These are phyloP conservation scores for Pristionchus japonicus DNA, from an alignment of 2,888 invertebrate genomes.

Conservation along the genomic window DNA sequence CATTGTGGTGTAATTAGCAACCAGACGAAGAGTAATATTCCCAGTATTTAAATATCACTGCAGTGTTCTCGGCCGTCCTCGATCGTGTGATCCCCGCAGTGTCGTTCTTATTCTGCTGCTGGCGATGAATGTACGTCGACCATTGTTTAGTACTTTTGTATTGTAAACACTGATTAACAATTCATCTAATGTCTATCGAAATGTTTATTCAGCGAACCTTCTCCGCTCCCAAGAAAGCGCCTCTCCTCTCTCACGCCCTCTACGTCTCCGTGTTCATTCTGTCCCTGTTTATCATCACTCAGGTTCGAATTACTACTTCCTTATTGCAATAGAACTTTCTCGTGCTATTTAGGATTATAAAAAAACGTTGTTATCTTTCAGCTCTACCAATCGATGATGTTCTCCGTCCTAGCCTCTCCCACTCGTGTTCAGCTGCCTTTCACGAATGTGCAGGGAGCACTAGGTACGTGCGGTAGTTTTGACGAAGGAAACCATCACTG, in stretches of 20 bases:
- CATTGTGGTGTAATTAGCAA: neutral
- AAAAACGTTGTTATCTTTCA: too few relatives aligned
- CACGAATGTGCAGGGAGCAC: slow-evolving; percentile 29
- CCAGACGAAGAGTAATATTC: neutral
- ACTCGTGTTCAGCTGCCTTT: slow-evolving; percentile 21
- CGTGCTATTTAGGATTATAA: too few relatives aligned
- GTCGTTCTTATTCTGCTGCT: slow-evolving; percentile 4
- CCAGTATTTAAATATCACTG: neutral
- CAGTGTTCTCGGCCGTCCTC: neutral
- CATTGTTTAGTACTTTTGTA: too few relatives aligned
- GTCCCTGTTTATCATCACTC: slow-evolving; percentile 8
- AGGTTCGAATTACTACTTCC: neutral
- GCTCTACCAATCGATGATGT: slow-evolving; percentile 47
- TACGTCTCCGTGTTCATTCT: slow-evolving; percentile 38
- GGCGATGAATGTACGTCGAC: slow-evolving; percentile 29
- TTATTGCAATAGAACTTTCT: neutral
- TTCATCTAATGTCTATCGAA: too few relatives aligned
- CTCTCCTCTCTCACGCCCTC: neutral
- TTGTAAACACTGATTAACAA: too few relatives aligned
- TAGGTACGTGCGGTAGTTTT: too few relatives aligned
- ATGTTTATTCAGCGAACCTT: slow-evolving; percentile 42
- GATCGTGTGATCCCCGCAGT: neutral
- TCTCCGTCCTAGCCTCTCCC: slow-evolving; percentile 37
- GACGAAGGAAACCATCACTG: too few relatives aligned
- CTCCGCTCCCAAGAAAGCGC: slow-evolving; percentile 2